Percentiles rank a stretch among this genome's conserved stretches.
phyloP scores from a whole-genome alignment of 2,888 invertebrate genomes.

The Diplolepis rosae region DNA sequence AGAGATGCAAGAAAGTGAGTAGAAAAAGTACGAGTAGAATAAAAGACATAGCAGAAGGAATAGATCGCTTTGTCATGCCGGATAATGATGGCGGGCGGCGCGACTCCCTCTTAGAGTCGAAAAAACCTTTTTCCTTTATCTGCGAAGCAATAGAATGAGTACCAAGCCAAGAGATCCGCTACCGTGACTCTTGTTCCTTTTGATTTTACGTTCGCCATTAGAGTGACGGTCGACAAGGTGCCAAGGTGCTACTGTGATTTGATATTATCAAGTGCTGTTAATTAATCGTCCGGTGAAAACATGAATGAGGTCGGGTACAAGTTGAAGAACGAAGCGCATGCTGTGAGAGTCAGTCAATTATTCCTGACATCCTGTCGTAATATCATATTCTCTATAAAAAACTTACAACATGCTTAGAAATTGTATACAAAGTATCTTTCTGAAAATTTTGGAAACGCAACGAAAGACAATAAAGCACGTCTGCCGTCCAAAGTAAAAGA shows the following conservation, averaged over 20 bases:
- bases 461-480: too few species aligned
- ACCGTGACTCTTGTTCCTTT: slow-evolving; percentile 45
- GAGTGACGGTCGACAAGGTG: slow-evolving; percentile 49
- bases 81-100: slow-evolving; percentile 69
- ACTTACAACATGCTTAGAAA: background rate
- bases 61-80: slow-evolving; percentile 70
- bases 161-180: slow-evolving; percentile 41
- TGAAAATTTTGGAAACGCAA: too few species aligned
- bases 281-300: slow-evolving; percentile 56
- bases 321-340: background rate
- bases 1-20: slow-evolving; percentile 59
- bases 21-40: slow-evolving; percentile 38
- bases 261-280: slow-evolving; percentile 57
- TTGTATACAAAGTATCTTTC: too few species aligned
- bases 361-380: background rate
- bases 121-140: slow-evolving; percentile 46
- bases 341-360: slow-evolving; percentile 9
- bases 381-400: background rate
- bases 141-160: slow-evolving; percentile 25
- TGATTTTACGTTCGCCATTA: slow-evolving; percentile 56
- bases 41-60: slow-evolving; percentile 51
- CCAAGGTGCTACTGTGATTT: slow-evolving; percentile 51
- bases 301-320: slow-evolving; percentile 33
- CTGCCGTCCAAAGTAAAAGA: too few species aligned
- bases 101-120: slow-evolving; percentile 56